These are phyloP conservation scores for Chroicocephalus ridibundus DNA, from an alignment of 2,113 vertebrate genomes.

Conservation along the genomic window DNA sequence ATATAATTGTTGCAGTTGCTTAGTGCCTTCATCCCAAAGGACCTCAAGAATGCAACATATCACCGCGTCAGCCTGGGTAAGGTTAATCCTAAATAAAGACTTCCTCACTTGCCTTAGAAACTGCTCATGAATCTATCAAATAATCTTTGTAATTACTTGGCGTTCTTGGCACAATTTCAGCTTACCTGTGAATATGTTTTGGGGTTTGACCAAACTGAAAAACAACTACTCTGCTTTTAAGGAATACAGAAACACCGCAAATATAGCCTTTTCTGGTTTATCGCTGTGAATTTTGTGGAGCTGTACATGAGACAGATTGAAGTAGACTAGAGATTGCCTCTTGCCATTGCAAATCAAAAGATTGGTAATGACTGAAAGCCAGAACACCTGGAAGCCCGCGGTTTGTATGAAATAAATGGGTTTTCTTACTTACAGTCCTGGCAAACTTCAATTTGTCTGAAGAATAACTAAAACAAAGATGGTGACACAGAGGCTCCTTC, in stretches of 20 bases:
- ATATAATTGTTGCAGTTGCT: constrained; percentile 24
- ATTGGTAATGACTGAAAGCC: neutral
- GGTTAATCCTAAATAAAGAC: constrained; percentile 24
- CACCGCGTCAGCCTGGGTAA: neutral
- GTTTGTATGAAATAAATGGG: neutral
- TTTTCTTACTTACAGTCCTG: constrained; percentile 5
- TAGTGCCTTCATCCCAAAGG: neutral
- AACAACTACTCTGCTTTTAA: neutral
- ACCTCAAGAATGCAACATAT: neutral
- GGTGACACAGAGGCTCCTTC: constrained; percentile 38
- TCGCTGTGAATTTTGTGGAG: neutral
- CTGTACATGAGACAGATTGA: neutral
- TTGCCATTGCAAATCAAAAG: neutral
- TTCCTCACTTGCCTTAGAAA: neutral
- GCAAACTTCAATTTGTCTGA: constrained; percentile 20
- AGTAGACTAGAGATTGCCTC: neutral
- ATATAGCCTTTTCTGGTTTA: neutral
- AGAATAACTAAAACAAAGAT: constrained; percentile 50
- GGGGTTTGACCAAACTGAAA: neutral
- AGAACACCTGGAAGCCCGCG: neutral
- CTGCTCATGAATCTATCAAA: neutral
- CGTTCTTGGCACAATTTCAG: neutral
- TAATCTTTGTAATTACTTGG: neutral
- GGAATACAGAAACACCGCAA: neutral
- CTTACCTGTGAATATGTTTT: neutral